Base-by-base conservation (phyloP, 2,797 vertebrate species). In the Liparis tanakae region DNA sequence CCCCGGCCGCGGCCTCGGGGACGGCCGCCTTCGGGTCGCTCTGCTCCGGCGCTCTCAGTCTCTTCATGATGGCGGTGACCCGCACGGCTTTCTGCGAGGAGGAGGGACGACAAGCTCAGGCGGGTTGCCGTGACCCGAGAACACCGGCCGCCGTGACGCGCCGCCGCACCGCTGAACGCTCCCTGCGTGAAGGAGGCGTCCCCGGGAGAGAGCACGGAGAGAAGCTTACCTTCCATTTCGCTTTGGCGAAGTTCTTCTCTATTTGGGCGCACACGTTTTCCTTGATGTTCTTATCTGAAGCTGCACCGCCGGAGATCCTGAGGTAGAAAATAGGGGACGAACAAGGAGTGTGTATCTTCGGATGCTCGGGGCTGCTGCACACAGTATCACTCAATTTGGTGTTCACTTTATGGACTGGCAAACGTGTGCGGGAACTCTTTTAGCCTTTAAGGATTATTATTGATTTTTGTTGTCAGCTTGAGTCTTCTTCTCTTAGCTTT, bases 211-310 rank as follows among this genome's bases (percentile, higher is more conserved):
- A 78, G 46, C 78, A 79, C 37, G 60, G 55, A 67, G 53, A 33
- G 12, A 30, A 30, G 1, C 84, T 89, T 75, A 99, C 98, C 97
- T 99, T 99, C 98, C 98, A 99, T 84, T 98, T 99, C 70, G 97
- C 97, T 91, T 96, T 94, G 74, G 97, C 98, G n/a, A 99, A 99
- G 90, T 99, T 99, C 93, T 99, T 99, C 93, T 99, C 97, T 75
- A 99, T 99, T 89, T 99, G 98, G 76, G 97, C 97, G 1, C 97
- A 99, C 56, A 99, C 97, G 0, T 97, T 96, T 46, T 99, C 97
- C 88, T 99, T 99, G 88, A 99, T 99, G 92, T 99, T 99, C 91
- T 99, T 99, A 92, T 99, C 97, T 5, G 97, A 99, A 67, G 98
- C 98, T 1, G 97, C 97, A 17, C 98, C 98, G 66, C 98, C 98